A percentile compares a stretch with the other conserved stretches of the same genome.
Evolutionary conservation across 2,888 invertebrate genomes (phyloP).

Genomic region (Schizaphis graminum): DNA sequence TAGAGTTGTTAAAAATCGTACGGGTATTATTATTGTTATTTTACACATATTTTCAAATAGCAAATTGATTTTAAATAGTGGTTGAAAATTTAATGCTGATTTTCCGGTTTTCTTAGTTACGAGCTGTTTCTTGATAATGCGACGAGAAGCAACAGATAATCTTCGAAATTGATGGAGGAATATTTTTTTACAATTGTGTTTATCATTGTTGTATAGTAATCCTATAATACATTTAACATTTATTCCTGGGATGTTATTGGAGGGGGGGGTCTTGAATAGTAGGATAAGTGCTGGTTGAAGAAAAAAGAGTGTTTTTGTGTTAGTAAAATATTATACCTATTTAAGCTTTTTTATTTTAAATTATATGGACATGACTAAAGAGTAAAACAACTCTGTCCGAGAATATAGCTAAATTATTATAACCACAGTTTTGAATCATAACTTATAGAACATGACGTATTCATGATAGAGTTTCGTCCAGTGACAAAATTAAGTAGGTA

Average conservation of each 20-base stretch:
- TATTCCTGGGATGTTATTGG: too few relatives aligned
- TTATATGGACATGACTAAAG: neutral
- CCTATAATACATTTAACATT: too few relatives aligned
- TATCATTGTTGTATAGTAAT: too few relatives aligned
- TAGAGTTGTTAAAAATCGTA: too few relatives aligned
- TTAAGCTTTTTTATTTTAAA: neutral
- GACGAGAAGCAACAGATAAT: neutral
- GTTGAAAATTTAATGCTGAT: neutral
- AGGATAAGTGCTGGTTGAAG: neutral
- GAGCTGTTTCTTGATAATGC: neutral
- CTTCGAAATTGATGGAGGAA: neutral
- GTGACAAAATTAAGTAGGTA: neutral
- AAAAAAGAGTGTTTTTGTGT: neutral
- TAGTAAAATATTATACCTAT: neutral
- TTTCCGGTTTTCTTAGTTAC: neutral
- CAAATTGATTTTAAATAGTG: neutral
- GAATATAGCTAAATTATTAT: neutral
- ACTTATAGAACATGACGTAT: neutral
- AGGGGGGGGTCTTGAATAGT: neutral
- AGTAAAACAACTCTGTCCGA: neutral
- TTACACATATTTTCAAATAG: neutral
- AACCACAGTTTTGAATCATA: neutral
- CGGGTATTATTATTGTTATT: neutral
- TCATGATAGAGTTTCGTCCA: neutral
- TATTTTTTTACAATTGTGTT: neutral